phyloP scores from a whole-genome alignment of 2,113 vertebrate species.

The human (Homo sapiens) region GRCh38 chr16:51216501-51217000 shows the following conservation, averaged over 20 bases:
- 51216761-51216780: background rate
- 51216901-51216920: background rate
- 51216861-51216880: background rate
- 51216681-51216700: background rate
- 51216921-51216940: background rate
- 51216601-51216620: background rate
- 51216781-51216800: background rate
- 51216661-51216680: background rate
- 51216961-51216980: background rate
- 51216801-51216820: background rate
- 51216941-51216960: background rate
- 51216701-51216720: background rate
- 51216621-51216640: background rate
- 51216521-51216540: background rate
- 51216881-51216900: background rate
- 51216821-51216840: background rate
- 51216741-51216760: background rate
- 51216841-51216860: background rate
- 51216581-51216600: background rate
- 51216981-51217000: background rate
- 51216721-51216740: background rate
- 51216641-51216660: background rate
- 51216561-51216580: background rate
- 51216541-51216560: background rate
- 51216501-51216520: background rate